phyloP scores from a whole-genome alignment of 2,888 invertebrate genomes.

The Malachius bipustulatus region DNA sequence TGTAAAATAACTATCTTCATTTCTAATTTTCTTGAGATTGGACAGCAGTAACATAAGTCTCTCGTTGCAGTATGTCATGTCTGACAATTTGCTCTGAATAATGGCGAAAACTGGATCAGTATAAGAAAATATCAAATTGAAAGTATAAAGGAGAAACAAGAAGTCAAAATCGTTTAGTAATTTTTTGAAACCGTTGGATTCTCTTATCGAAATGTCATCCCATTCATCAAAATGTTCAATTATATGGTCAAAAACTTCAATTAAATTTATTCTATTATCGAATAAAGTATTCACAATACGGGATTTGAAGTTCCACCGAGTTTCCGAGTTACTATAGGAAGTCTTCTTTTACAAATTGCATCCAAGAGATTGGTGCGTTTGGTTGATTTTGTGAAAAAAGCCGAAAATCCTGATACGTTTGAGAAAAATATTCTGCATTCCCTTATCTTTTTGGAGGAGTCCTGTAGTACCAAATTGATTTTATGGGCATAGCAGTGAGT shows the following conservation, averaged over 20 bases:
- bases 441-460: not conserved
- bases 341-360: constrained; percentile 10
- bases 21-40: constrained; percentile 7
- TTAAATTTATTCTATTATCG: constrained; percentile 5
- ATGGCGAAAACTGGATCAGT: constrained; percentile 12
- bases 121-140: constrained; percentile 14
- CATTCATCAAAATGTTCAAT: constrained; percentile 10
- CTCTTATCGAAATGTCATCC: constrained; percentile 12
- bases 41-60: constrained; percentile 11
- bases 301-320: constrained; percentile 14
- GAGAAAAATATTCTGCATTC: constrained; percentile 7
- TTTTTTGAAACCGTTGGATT: constrained; percentile 13
- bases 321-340: constrained; percentile 10
- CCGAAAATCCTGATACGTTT: constrained; percentile 8
- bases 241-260: constrained; percentile 12
- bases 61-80: constrained; percentile 12
- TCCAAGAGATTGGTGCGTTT: constrained; percentile 13
- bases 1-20: constrained; percentile 5
- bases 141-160: constrained; percentile 11
- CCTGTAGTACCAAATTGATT: constrained; percentile 12
- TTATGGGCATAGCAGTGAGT: constrained; percentile 20
- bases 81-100: constrained; percentile 13
- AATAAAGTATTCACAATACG: constrained; percentile 11
- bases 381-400: constrained; percentile 13
- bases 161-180: constrained; percentile 11